Evolutionary conservation across 1,140 invertebrate species (phyloP).

Genomic region (Centruroides vittatus): DNA sequence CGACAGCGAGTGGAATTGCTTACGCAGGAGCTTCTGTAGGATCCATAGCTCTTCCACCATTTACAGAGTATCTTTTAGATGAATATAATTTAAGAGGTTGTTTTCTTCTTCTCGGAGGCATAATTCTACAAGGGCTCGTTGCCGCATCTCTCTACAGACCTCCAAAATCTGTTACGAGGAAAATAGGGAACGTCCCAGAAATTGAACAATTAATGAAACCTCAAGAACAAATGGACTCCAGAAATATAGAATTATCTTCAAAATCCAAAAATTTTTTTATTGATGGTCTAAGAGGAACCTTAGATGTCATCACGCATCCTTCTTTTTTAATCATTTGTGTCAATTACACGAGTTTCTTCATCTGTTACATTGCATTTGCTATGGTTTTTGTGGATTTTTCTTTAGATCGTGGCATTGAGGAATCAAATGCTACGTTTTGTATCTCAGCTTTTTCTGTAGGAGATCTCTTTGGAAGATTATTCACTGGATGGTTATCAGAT

Average conservation of each 20-base stretch:
- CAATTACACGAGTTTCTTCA: neutral
- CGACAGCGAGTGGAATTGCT: constrained; percentile 25
- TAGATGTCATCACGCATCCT: neutral
- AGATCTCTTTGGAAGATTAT: constrained; percentile 17
- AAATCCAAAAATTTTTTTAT: neutral
- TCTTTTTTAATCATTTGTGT: neutral
- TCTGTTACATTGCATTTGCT: constrained; percentile 5
- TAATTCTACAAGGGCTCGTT: constrained; percentile 11
- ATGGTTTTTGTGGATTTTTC: constrained; percentile 20
- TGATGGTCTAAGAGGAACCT: neutral
- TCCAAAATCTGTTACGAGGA: constrained; percentile 1
- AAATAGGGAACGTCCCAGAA: neutral
- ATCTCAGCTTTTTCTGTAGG: constrained; percentile 19
- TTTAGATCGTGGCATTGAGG: constrained; percentile 11
- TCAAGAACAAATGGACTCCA: neutral
- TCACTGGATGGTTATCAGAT: constrained; percentile 16
- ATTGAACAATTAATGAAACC: neutral
- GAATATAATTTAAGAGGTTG: constrained; percentile 13
- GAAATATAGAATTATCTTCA: no score
- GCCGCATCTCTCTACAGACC: constrained; percentile 30
- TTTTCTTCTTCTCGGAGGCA: constrained; percentile 15
- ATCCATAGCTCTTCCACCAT: constrained; percentile 25
- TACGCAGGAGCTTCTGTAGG: constrained; percentile 27
- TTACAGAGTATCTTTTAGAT: constrained; percentile 22
- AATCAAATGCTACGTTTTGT: constrained; percentile 12